Conservation (phyloP, 2,888 invertebrate species). For the Drosophila demipolita region DNA sequence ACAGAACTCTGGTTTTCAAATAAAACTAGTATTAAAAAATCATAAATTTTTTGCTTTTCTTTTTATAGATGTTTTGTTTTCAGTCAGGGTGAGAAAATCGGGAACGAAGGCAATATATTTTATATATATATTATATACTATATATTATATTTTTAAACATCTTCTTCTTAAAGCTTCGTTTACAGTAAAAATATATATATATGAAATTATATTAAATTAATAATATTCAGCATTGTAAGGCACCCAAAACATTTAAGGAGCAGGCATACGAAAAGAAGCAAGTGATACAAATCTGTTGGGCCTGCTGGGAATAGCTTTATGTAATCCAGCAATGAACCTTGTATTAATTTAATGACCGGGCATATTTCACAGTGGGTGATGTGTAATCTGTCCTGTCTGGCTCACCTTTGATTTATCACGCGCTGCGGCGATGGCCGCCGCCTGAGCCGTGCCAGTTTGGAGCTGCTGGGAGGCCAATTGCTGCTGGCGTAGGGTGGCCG, state of each 20-base stretch:
- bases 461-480: constrained; percentile 77
- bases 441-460: constrained; percentile 73
- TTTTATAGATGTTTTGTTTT: not conserved
- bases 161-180: not conserved
- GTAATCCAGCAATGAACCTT: not conserved
- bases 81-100: not conserved
- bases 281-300: not conserved
- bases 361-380: not conserved
- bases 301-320: not conserved
- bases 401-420: constrained; percentile 88
- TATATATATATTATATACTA: no score
- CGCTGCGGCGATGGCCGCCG: constrained; percentile 70
- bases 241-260: not conserved
- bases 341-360: not conserved
- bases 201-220: not conserved
- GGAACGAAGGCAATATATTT: no score
- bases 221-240: not conserved
- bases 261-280: not conserved
- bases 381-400: not conserved
- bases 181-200: not conserved
- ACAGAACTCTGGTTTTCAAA: not conserved
- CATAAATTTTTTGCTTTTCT: not conserved
- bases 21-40: not conserved
- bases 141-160: not conserved
- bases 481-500: constrained; percentile 78